Conservation (phyloP, 2,113 vertebrate genomes). For the Pogonocichla stellata region DNA sequence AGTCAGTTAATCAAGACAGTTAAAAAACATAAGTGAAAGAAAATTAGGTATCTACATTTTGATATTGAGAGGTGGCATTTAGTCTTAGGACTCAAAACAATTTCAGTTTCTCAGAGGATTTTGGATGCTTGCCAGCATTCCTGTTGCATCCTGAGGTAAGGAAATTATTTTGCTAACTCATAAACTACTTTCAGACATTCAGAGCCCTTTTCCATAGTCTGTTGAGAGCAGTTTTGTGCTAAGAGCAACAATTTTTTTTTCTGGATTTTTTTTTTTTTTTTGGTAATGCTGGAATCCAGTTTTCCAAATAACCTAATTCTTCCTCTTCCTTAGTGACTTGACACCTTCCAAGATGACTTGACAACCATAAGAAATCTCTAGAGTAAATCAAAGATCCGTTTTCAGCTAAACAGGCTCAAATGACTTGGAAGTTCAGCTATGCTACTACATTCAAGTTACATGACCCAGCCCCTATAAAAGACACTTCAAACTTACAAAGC, state of each 20-base stretch:
- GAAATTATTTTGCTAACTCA: background rate
- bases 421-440: background rate
- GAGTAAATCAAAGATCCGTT: background rate
- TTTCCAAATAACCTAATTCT: background rate
- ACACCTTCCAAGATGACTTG: background rate
- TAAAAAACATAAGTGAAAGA: background rate
- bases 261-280: background rate
- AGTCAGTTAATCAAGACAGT: background rate
- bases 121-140: background rate
- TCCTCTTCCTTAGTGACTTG: no score
- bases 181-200: background rate
- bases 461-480: background rate
- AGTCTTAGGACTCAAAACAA: background rate
- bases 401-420: background rate
- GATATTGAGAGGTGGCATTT: background rate
- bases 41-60: background rate
- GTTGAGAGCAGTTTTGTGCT: background rate
- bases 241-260: background rate
- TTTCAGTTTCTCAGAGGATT: background rate
- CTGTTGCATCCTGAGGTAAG: background rate
- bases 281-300: background rate
- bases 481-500: background rate
- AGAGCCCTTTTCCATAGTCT: background rate
- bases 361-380: background rate
- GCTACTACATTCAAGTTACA: background rate